Conservation (phyloP, 2,113 vertebrate species). For the Caranx ignobilis region DNA sequence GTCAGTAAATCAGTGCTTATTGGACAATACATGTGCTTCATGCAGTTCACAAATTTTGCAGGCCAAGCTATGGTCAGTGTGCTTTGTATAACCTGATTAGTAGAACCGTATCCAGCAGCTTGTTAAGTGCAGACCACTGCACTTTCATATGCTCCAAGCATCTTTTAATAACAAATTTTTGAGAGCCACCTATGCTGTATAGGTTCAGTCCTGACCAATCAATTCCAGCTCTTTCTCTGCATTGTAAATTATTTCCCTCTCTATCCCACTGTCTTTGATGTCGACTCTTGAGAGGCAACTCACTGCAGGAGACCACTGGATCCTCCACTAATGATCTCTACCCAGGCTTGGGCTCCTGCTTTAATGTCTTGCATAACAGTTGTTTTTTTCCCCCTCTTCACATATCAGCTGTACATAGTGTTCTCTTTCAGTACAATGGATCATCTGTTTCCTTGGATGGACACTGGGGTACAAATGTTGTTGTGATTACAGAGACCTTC, state of each 20-base stretch:
- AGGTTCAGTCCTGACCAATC: conserved; percentile 41
- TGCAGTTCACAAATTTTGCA: neutral
- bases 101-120: conserved; percentile 4
- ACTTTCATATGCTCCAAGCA: conserved; percentile 29
- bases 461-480: neutral
- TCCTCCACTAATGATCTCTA: conserved; percentile 79
- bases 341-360: conserved; percentile 54
- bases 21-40: neutral
- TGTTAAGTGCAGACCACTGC: neutral
- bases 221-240: conserved; percentile 26
- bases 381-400: conserved; percentile 52
- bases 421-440: conserved; percentile 44
- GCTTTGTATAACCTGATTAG: neutral
- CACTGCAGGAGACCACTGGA: conserved; percentile 71
- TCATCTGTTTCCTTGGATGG: conserved; percentile 36
- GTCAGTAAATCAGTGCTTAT: too few relatives aligned
- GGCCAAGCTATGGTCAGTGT: neutral
- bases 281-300: conserved; percentile 72
- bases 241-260: conserved; percentile 60
- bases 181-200: conserved; percentile 37
- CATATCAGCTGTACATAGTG: conserved; percentile 53
- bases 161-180: conserved; percentile 36
- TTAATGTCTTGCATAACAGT: conserved; percentile 75
- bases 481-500: conserved; percentile 31
- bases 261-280: conserved; percentile 73